Evolutionary conservation across 2,797 vertebrate species (phyloP), one percentile per base, ranked within the genome.

Genomic region (Paratrypauchen microcephalus): DNA sequence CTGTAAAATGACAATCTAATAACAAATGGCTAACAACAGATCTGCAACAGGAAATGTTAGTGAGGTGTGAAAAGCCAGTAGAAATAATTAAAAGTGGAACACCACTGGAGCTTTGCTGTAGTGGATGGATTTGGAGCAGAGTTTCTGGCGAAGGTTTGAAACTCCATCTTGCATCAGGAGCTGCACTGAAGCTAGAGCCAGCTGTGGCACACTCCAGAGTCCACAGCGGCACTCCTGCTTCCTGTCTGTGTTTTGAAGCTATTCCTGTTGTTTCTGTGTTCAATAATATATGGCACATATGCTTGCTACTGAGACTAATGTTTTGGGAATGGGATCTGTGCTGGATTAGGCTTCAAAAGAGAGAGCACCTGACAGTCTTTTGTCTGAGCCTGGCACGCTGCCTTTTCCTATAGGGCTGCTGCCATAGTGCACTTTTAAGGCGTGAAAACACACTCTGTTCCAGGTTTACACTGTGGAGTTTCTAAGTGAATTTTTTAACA

Each of bases 281-380:
- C 86, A 89, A 90, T 89, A 91, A 91, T 90, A 88, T 84, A 92
- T 87, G 74, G 76, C 83, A 88, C 89, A 88, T 88, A 90, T 85
- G 89, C 86, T 83, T 77, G 80, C 81, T 74, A 80, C 83, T 85
- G 85, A 90, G 83, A 86, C 82, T 77, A 80, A 85, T 85, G 84
- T 87, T 84, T 87, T 78, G 84, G 79, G 80, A 85, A 72, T 86
- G 89, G 90, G 90, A 88, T 92, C 92, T 91, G 87, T 81, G 80
- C 81, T 88, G 87, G 89, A 89, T 92, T 91, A 87, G 71, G 80
- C 87, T 88, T 92, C 89, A 89, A 88, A 90, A 91, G 86, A 87
- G 85, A 91, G 86, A 87, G 85, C 77, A 83, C 82, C 85, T 89
- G 81, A 83, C 77, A 78, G 74, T 84, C 76, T 79, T 76, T 89